Conservation (phyloP, 2,113 vertebrate species). For the Gopherus flavomarginatus region DNA sequence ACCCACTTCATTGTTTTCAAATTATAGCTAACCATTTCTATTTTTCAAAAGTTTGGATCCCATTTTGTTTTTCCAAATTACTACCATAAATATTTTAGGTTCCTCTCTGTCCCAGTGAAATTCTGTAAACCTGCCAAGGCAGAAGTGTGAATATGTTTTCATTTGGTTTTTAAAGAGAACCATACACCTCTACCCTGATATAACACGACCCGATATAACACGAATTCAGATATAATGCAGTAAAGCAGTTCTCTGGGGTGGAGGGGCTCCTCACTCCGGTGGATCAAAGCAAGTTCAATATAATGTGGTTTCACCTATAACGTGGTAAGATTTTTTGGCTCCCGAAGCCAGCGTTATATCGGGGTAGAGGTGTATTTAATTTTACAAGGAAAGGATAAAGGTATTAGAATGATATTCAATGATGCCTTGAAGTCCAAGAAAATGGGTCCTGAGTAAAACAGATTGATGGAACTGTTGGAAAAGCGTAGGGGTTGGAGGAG, state of each 20-base stretch:
- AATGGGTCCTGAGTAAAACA: not conserved
- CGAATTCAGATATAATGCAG: too few relatives aligned
- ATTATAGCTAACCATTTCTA: not conserved
- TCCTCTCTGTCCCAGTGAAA: not conserved
- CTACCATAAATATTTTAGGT: not conserved
- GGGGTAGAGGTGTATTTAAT: not conserved
- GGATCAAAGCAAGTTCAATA: too few relatives aligned
- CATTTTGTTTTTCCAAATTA: not conserved
- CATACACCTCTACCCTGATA: too few relatives aligned
- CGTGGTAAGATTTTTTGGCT: too few relatives aligned
- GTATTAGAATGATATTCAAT: not conserved
- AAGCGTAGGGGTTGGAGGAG: not conserved
- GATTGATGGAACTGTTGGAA: not conserved
- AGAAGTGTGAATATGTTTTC: rapidly evolving
- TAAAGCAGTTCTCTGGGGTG: too few relatives aligned
- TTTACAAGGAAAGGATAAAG: not conserved
- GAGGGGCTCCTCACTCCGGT: too few relatives aligned
- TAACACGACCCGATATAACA: too few relatives aligned
- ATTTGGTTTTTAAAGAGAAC: not conserved
- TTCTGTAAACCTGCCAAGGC: not conserved
- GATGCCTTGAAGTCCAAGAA: not conserved
- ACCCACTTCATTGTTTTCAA: not conserved
- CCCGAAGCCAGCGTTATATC: too few relatives aligned
- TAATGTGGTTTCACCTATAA: too few relatives aligned
- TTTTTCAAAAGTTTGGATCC: not conserved